Percentiles rank a stretch among this genome's conserved stretches.
Conservation (phyloP, 1,140 invertebrate genomes). For the Drosophila mauritiana region DNA sequence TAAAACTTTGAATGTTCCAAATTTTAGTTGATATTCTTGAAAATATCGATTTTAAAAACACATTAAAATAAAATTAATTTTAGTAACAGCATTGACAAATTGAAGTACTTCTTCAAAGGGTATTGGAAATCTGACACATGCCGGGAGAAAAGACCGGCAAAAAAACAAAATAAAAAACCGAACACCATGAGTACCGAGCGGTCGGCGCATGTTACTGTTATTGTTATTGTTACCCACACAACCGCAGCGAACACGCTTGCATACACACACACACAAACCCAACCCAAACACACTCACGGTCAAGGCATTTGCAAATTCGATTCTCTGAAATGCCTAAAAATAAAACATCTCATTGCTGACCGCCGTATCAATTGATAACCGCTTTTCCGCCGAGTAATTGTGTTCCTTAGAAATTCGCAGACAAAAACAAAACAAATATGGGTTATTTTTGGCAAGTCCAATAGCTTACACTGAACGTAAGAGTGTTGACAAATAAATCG, state of each 20-base stretch:
- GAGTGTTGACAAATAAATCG: not conserved
- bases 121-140: constrained; percentile 29
- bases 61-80: not conserved
- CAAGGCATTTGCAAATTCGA: constrained; percentile 18
- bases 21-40: too few species aligned
- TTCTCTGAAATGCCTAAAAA: constrained; percentile 63
- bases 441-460: constrained; percentile 35
- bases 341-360: constrained; percentile 38
- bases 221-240: constrained; percentile 62
- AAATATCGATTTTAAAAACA: too few species aligned
- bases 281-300: not conserved
- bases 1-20: too few species aligned
- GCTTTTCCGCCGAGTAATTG: constrained; percentile 24
- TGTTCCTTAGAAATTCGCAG: constrained; percentile 12
- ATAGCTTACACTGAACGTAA: constrained; percentile 20
- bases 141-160: constrained; percentile 58
- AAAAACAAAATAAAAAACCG: constrained; percentile 11
- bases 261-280: not conserved
- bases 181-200: constrained; percentile 23
- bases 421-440: constrained; percentile 9
- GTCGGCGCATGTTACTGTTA: constrained; percentile 47
- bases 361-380: constrained; percentile 69
- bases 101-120: not conserved
- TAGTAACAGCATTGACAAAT: not conserved
- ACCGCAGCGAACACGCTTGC: not conserved